phyloP scores from a whole-genome alignment of 1,140 invertebrate genomes.

The Bombus terrestris region DNA sequence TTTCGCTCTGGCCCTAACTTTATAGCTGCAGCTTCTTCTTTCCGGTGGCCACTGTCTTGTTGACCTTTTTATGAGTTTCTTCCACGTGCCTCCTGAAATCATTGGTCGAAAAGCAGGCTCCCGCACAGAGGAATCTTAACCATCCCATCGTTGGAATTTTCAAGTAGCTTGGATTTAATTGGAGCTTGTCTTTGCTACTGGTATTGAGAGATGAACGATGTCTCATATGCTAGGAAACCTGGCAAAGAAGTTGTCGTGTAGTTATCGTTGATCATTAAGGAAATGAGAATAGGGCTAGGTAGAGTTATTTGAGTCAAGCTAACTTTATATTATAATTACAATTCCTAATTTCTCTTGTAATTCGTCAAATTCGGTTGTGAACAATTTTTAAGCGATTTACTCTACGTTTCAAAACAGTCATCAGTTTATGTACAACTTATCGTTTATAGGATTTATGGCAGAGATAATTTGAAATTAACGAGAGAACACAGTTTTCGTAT shows the following conservation, averaged over 20 bases:
- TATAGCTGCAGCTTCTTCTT: neutral
- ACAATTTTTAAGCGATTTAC: no score
- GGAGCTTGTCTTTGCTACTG: neutral
- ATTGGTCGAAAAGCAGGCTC: neutral
- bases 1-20: neutral
- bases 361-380: no score
- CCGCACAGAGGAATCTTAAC: neutral
- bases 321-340: no score
- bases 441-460: no score
- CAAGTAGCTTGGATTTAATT: conserved; percentile 16
- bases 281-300: neutral
- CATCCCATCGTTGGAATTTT: neutral
- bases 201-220: neutral
- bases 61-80: conserved; percentile 6
- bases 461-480: no score
- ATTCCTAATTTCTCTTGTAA: no score
- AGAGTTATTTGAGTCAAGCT: neutral
- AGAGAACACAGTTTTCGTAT: no score
- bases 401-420: no score
- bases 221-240: no score
- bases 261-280: no score
- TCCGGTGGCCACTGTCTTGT: neutral
- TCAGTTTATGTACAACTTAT: no score
- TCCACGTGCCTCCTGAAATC: conserved; percentile 8
- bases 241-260: no score